These are phyloP conservation scores for Chlorops oryzae DNA, from an alignment of 1,140 invertebrate genomes.

Conservation along the genomic window DNA sequence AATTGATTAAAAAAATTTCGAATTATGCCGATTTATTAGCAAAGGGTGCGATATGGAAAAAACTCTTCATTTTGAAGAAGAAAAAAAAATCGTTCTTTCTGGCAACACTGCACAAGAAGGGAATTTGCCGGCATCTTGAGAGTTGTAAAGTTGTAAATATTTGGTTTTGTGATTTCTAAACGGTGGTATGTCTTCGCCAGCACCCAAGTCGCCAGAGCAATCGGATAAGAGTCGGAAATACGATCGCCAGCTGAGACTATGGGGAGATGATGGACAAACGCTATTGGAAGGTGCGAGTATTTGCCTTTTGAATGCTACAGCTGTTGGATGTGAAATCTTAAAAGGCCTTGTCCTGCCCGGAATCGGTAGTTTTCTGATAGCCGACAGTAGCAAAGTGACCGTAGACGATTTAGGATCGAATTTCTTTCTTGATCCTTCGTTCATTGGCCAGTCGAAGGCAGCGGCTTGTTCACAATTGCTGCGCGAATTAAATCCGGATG, in stretches of 20 bases:
- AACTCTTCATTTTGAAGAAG: too few relatives aligned
- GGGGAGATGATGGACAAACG: slow-evolving; percentile 95
- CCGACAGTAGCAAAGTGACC: slow-evolving; percentile 80
- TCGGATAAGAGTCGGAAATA: slow-evolving; percentile 53
- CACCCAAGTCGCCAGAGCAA: slow-evolving; percentile 43
- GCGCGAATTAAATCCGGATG: slow-evolving; percentile 88
- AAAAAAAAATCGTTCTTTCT: too few relatives aligned
- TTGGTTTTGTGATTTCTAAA: too few relatives aligned
- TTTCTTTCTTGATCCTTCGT: slow-evolving; percentile 80
- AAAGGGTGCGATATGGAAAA: too few relatives aligned
- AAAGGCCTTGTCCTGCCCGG: slow-evolving; percentile 93
- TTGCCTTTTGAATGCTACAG: slow-evolving; percentile 91
- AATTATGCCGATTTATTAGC: too few relatives aligned
- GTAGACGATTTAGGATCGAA: slow-evolving; percentile 84
- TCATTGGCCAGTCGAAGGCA: slow-evolving; percentile 75
- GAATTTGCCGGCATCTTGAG: too few relatives aligned
- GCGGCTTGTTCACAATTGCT: slow-evolving; percentile 75
- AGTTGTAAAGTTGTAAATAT: too few relatives aligned
- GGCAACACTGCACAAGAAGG: too few relatives aligned
- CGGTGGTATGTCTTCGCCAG: slow-evolving; percentile 46
- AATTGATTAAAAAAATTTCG: too few relatives aligned
- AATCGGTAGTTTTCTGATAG: slow-evolving; percentile 92
- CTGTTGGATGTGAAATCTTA: slow-evolving; percentile 88
- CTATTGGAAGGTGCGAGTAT: slow-evolving; percentile 81
- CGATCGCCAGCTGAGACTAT: slow-evolving; percentile 60